Evolutionary conservation across 1,140 invertebrate genomes (phyloP).

Genomic region (Samia ricini): DNA sequence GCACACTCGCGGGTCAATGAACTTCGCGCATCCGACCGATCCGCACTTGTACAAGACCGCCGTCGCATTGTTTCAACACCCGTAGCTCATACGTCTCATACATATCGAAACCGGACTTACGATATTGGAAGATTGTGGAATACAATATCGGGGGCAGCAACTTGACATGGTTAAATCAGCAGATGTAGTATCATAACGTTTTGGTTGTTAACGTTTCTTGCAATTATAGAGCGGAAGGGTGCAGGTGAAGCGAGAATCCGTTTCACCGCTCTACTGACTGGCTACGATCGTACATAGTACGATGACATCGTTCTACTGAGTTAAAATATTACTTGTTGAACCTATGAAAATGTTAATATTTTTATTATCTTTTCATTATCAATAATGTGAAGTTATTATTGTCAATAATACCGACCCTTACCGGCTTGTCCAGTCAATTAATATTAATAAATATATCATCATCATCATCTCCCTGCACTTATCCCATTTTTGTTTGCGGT

Average conservation of each 20-base stretch:
- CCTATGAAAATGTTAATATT: too few species aligned
- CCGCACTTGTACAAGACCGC: conserved; percentile 65
- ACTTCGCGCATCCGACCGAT: conserved; percentile 64
- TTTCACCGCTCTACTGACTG: conserved; percentile 22
- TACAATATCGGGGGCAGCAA: conserved; percentile 11
- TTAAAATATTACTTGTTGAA: background rate
- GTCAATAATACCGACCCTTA: too few species aligned
- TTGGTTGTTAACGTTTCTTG: conserved; percentile 40
- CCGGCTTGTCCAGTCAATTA: too few species aligned
- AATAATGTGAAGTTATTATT: too few species aligned
- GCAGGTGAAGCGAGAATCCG: conserved; percentile 66
- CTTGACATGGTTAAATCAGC: conserved; percentile 13
- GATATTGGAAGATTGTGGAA: conserved; percentile 21
- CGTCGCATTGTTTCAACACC: conserved; percentile 64
- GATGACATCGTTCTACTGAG: conserved; percentile 15
- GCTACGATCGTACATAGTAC: conserved; percentile 12
- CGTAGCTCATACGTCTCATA: conserved; percentile 35
- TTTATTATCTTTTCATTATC: too few species aligned
- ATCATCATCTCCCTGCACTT: too few species aligned
- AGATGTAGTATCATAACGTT: background rate
- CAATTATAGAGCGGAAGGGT: conserved; percentile 65
- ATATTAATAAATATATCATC: too few species aligned
- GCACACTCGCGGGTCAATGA: conserved; percentile 48
- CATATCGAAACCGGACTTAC: conserved; percentile 32
- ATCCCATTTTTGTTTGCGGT: too few species aligned